Evolutionary conservation across 2,113 vertebrate species (phyloP), one percentile per base, ranked within the genome.

Genomic region (Malurus cyaneus): DNA sequence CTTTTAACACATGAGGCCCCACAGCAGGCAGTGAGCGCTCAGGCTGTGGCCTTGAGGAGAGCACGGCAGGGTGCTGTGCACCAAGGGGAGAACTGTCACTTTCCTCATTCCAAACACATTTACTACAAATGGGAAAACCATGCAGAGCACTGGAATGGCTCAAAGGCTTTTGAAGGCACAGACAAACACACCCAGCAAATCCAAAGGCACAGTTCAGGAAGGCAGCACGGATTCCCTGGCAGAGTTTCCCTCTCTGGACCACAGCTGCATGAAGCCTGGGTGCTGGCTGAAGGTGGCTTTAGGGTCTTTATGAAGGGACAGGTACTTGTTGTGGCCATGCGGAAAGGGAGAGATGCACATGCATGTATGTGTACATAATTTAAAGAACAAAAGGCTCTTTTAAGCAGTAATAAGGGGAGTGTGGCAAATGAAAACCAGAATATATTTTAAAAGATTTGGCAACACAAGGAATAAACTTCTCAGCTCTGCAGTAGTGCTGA

Each of bases 31-130:
- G 44, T 0, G 2, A 84, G 65, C 18, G 18, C 67, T 82, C 23
- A 2, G 32, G 67, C 47, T 74, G 56, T 41, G 1, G 1, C 64
- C 47, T 47, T 9, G 54, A 47, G 46, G 29, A 86, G 25, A 80
- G 50, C 1, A 0, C 1, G 0, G 57, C 47, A 46, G 69, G 32
- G 25, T 32, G 42, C 28, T 5, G 14, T 15, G 0, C 34, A 89
- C 66, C 44, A 6, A 64, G 15, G 28, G 41, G 28, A 73, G 60
- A 89, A 29, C 42, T 23, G 39, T 19, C 29, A 8, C 56, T 29
- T 44, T 39, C 74, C 82, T 52, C 7, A 0, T 25, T 71, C 54
- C 41, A 59, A 11, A 65, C 24, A 36, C 7, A 29, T 54, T 86
- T 59, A 57, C 32, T 62, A 56, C 44, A 61, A 32, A 67, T 18